These are phyloP conservation scores for Elegia similella DNA, from an alignment of 2,888 invertebrate genomes.

Conservation along the genomic window DNA sequence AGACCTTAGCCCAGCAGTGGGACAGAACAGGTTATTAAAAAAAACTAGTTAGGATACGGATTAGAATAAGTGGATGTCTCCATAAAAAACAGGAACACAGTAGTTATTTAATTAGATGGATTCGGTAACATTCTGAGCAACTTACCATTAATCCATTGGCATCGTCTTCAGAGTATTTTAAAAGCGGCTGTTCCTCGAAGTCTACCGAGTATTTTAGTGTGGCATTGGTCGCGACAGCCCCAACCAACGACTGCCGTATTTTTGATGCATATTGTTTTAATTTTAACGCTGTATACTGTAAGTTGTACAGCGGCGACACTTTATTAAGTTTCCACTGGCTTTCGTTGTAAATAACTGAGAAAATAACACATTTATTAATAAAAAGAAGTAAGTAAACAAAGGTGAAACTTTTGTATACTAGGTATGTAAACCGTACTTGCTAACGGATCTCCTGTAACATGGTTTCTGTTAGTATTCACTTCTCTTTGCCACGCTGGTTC, in stretches of 20 bases:
- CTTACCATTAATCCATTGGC: constrained; percentile 61
- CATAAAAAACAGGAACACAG: too few species aligned
- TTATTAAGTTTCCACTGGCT: constrained; percentile 59
- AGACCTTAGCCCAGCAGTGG: too few species aligned
- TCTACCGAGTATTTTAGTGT: constrained; percentile 53
- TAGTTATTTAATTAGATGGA: too few species aligned
- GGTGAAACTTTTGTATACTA: not conserved
- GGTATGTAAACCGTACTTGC: constrained; percentile 34
- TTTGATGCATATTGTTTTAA: constrained; percentile 69
- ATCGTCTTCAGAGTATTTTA: constrained; percentile 65
- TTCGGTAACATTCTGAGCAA: not conserved
- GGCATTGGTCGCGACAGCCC: constrained; percentile 43
- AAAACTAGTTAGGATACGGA: too few species aligned
- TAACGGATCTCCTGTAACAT: constrained; percentile 36
- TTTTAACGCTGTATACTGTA: constrained; percentile 55
- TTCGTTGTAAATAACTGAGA: constrained; percentile 65
- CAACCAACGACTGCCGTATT: constrained; percentile 48
- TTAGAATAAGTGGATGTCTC: too few species aligned
- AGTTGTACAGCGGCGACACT: constrained; percentile 64
- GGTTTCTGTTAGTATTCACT: constrained; percentile 1
- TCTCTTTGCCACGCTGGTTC: not conserved
- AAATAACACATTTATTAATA: not conserved
- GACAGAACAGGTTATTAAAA: too few species aligned
- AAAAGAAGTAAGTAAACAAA: too few species aligned
- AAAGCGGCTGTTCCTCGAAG: constrained; percentile 51